Percentiles rank a stretch among this genome's conserved stretches.
Evolutionary conservation across 2,113 vertebrate species (phyloP).

Genomic region (Elaphurus davidianus): DNA sequence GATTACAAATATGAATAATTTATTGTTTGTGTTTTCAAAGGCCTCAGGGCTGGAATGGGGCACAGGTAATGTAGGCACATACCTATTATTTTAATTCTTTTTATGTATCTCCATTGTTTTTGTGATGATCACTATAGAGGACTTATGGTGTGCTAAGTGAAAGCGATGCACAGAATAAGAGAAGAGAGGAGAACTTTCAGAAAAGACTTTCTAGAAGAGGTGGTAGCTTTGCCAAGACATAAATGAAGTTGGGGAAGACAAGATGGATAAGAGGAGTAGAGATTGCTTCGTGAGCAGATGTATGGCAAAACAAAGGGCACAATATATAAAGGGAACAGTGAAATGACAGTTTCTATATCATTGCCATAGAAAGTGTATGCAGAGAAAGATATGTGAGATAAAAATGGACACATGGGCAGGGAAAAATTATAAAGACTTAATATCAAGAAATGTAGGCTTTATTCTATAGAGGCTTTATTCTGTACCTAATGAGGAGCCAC

Average conservation of each 20-base stretch:
- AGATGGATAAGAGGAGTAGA: neutral
- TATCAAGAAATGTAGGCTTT: neutral
- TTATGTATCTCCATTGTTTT: constrained; percentile 1
- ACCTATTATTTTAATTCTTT: constrained; percentile 9
- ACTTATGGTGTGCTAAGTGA: neutral
- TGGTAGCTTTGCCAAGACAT: neutral
- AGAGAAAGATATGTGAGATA: neutral
- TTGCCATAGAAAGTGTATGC: neutral
- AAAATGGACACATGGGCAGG: neutral
- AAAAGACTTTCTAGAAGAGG: neutral
- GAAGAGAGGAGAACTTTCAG: neutral
- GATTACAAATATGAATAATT: constrained; percentile 12
- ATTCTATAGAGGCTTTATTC: neutral
- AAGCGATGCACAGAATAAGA: neutral
- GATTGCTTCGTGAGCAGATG: neutral
- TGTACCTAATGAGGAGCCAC: neutral
- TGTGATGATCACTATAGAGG: neutral
- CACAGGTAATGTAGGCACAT: neutral
- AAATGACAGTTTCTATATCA: neutral
- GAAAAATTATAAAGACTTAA: neutral
- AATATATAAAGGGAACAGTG: neutral
- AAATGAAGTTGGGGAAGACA: neutral
- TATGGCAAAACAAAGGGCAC: neutral
- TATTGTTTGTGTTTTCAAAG: neutral
- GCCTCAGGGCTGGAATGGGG: neutral